Evolutionary conservation across 37 sponge, comb jelly and placozoan genomes (phyloP).

Genomic region (Eunapius fragilis): DNA sequence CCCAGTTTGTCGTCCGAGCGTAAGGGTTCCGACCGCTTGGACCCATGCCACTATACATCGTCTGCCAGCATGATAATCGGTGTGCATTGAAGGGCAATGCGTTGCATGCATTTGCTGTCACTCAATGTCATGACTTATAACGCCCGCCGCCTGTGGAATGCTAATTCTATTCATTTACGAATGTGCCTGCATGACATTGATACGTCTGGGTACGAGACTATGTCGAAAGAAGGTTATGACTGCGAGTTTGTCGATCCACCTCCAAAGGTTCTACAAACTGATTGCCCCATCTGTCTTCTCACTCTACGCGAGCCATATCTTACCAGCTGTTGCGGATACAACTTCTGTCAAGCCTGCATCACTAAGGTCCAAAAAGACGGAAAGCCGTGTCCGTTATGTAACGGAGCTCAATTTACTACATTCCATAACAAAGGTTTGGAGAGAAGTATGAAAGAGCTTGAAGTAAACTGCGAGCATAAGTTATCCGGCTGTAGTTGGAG

Average conservation of each 20-base stretch:
- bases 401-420: background rate
- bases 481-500: conserved; percentile 42
- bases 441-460: background rate
- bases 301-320: conserved; percentile 39
- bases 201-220: no score
- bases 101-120: no score
- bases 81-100: no score
- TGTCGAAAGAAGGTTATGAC: conserved; percentile 10
- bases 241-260: conserved; percentile 38
- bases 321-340: conserved; percentile 37
- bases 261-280: conserved; percentile 22
- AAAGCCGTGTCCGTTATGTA: conserved; percentile 32
- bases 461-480: conserved; percentile 15
- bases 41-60: no score
- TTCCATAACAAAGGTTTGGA: conserved; percentile 33
- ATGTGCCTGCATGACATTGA: no score
- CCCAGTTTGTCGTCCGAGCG: no score
- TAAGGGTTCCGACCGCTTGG: no score
- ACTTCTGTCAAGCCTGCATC: conserved; percentile 29
- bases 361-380: background rate
- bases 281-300: conserved; percentile 39
- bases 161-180: no score
- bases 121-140: no score
- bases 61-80: no score
- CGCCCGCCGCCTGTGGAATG: no score